These are phyloP conservation scores for Sphaerophoria taeniata DNA, from an alignment of 2,888 invertebrate genomes.

Conservation along the genomic window DNA sequence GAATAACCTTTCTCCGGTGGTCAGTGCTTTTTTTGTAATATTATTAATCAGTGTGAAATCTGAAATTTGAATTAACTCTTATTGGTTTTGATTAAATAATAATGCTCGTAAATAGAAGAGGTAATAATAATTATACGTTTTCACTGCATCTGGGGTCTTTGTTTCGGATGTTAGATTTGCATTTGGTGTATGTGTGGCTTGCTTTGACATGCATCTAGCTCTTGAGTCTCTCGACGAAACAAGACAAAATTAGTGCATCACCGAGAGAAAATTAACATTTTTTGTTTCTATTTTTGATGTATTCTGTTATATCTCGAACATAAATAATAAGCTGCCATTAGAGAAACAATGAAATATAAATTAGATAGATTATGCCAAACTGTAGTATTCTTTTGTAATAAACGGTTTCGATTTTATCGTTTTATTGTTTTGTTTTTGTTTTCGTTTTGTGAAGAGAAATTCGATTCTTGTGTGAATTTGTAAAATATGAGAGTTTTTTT, in stretches of 20 bases:
- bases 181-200: no score
- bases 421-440: neutral
- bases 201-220: no score
- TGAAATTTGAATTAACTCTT: conserved; percentile 56
- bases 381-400: conserved; percentile 25
- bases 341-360: conserved; percentile 30
- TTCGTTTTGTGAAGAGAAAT: conserved; percentile 11
- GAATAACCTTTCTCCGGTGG: conserved; percentile 54
- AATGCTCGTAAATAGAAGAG: neutral
- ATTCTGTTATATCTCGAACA: conserved; percentile 23
- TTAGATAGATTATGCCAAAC: conserved; percentile 30
- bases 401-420: conserved; percentile 28
- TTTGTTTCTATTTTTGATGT: conserved; percentile 10
- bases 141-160: conserved; percentile 29
- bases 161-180: conserved; percentile 38
- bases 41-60: conserved; percentile 68
- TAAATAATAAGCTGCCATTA: conserved; percentile 43
- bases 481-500: conserved; percentile 24
- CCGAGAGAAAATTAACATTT: neutral
- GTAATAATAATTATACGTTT: conserved; percentile 41
- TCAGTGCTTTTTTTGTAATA: conserved; percentile 2
- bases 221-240: no score
- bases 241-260: no score
- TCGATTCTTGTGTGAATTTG: conserved; percentile 39
- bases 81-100: conserved; percentile 43